Evolutionary conservation across 2,888 invertebrate species (phyloP).

Genomic region (Leucophenga montana): DNA sequence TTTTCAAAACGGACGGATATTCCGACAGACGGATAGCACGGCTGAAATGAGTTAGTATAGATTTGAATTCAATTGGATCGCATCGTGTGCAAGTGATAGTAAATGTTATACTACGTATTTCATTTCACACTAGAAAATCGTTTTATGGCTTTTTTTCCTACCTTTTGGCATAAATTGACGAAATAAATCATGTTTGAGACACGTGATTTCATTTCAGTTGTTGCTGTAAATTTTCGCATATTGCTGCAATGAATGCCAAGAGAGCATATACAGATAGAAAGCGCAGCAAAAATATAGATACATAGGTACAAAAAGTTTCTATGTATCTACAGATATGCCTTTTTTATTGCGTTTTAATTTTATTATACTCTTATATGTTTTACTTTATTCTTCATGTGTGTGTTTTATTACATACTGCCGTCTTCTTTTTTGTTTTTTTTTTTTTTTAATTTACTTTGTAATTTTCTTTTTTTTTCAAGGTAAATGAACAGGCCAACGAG

Average conservation of each 20-base stretch:
- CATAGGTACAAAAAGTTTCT: slow-evolving; percentile 19
- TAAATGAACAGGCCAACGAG: slow-evolving; percentile 32
- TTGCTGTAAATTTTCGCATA: slow-evolving; percentile 34
- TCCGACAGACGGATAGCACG: background rate
- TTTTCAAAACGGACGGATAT: background rate
- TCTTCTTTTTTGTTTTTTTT: background rate
- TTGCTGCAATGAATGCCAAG: slow-evolving; percentile 19
- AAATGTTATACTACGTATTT: slow-evolving; percentile 48
- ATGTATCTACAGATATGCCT: background rate
- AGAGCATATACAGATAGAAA: slow-evolving; percentile 27
- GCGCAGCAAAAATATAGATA: slow-evolving; percentile 28
- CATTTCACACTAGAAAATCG: slow-evolving; percentile 53
- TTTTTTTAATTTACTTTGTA: too few species aligned
- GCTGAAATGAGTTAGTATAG: background rate
- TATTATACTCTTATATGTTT: slow-evolving; percentile 29
- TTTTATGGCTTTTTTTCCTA: slow-evolving; percentile 36
- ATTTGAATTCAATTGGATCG: background rate
- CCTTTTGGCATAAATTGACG: slow-evolving; percentile 54
- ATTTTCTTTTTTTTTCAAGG: slow-evolving; percentile 31
- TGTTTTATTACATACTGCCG: background rate
- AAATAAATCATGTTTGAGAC: slow-evolving; percentile 66
- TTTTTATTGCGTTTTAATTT: slow-evolving; percentile 33
- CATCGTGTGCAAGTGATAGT: slow-evolving; percentile 44
- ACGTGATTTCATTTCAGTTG: slow-evolving; percentile 55
- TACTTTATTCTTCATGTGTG: background rate